Conservation (phyloP, 23 tunicate genomes). For the Phallusia fumigata region DNA sequence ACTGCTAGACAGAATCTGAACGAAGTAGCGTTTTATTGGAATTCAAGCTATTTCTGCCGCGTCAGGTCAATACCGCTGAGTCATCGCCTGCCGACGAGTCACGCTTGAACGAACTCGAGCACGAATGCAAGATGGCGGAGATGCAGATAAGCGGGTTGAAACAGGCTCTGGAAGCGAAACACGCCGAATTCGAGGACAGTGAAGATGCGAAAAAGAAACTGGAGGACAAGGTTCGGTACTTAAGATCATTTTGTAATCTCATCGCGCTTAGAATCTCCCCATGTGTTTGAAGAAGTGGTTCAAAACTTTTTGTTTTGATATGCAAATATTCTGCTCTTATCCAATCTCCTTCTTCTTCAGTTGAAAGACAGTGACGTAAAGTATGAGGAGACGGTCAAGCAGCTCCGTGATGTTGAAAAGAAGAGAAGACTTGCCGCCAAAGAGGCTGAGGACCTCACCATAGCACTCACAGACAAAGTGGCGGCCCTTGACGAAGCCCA, state of each 20-base stretch:
- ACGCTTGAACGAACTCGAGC: slow-evolving; percentile 52
- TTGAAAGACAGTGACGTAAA: slow-evolving; percentile 17
- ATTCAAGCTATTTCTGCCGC: too few species aligned
- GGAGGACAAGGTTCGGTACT: slow-evolving; percentile 43
- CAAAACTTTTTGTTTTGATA: too few species aligned
- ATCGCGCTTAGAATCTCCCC: too few species aligned
- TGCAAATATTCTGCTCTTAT: too few species aligned
- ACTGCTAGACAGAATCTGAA: too few species aligned
- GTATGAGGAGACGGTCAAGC: slow-evolving; percentile 25
- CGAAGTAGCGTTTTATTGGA: too few species aligned
- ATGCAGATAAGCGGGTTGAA: slow-evolving; percentile 52
- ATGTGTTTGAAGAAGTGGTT: too few species aligned
- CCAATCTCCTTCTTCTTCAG: background rate
- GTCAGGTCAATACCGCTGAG: slow-evolving; percentile 9
- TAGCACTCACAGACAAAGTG: slow-evolving; percentile 39
- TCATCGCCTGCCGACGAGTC: slow-evolving; percentile 33
- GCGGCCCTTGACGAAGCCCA: slow-evolving; percentile 56
- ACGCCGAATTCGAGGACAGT: slow-evolving; percentile 54
- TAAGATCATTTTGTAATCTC: too few species aligned
- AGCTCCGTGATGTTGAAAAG: slow-evolving; percentile 49
- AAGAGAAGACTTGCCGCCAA: slow-evolving; percentile 48
- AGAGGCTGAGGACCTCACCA: slow-evolving; percentile 49
- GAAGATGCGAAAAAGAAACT: slow-evolving; percentile 45
- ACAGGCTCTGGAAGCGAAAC: slow-evolving; percentile 67
- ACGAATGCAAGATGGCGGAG: slow-evolving; percentile 38